These are phyloP conservation scores for Pemphredon lugubris DNA, from an alignment of 2,888 invertebrate species.

Conservation along the genomic window DNA sequence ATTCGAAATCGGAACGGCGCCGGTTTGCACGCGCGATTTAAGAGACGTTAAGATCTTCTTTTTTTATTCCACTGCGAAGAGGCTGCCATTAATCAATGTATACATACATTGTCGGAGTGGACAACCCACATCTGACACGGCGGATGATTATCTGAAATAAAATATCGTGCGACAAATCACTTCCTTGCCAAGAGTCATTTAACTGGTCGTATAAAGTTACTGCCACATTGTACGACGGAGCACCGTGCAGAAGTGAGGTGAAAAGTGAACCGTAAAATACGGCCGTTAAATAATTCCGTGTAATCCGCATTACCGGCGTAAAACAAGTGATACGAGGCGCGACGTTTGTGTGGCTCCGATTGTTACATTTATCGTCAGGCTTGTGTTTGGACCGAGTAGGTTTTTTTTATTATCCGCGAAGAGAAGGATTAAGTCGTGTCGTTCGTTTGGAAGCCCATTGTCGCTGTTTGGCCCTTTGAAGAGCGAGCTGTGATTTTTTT, in stretches of 20 bases:
- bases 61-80: conserved; percentile 46
- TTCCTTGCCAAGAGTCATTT: conserved; percentile 67
- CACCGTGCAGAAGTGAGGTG: conserved; percentile 27
- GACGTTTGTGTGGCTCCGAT: background rate
- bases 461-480: too few relatives aligned
- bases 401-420: too few relatives aligned
- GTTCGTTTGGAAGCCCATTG: too few relatives aligned
- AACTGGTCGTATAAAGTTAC: conserved; percentile 57
- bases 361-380: too few relatives aligned
- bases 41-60: conserved; percentile 40
- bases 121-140: conserved; percentile 62
- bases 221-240: conserved; percentile 22
- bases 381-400: too few relatives aligned
- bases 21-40: too few relatives aligned
- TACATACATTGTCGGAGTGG: conserved; percentile 56
- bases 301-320: conserved; percentile 16
- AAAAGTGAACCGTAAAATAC: conserved; percentile 44
- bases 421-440: too few relatives aligned
- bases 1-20: too few relatives aligned
- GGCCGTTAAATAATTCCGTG: conserved; percentile 30
- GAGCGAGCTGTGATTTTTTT: too few relatives aligned
- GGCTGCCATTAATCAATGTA: conserved; percentile 62
- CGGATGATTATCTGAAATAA: conserved; percentile 67
- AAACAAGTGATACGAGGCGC: background rate
- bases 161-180: conserved; percentile 66